Conservation (phyloP, 2,113 vertebrate species). For the Callionymus lyra region DNA sequence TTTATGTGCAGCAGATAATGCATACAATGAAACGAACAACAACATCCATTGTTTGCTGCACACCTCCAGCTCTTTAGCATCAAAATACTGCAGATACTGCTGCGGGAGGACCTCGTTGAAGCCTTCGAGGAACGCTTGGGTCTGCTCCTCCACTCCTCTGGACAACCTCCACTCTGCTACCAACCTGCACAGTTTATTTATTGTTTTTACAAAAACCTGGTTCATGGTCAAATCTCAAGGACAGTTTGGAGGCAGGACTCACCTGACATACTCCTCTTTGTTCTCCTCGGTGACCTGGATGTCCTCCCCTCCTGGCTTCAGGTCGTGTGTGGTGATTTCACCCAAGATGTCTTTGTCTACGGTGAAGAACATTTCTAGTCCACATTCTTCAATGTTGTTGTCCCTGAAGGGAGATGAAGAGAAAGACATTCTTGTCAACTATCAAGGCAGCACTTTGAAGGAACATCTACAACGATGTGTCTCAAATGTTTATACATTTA, state of each 20-base stretch:
- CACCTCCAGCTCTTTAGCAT: conserved; percentile 97
- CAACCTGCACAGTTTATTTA: conserved; percentile 62
- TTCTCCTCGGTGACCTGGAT: conserved; percentile 95
- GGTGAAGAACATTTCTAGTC: conserved; percentile 97
- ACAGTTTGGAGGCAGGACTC: conserved; percentile 1
- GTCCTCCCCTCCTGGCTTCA: conserved; percentile 88
- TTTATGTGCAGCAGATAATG: neutral
- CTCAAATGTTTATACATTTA: too few species aligned
- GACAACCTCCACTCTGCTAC: conserved; percentile 96
- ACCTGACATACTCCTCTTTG: conserved; percentile 98
- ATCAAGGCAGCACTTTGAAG: too few species aligned
- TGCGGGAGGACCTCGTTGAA: conserved; percentile 98
- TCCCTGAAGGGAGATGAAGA: conserved; percentile 28
- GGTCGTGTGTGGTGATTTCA: conserved; percentile 91
- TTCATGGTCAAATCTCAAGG: too few species aligned
- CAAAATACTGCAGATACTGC: conserved; percentile 96
- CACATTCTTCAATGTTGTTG: conserved; percentile 86
- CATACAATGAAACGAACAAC: too few species aligned
- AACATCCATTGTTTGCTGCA: neutral
- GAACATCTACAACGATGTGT: too few species aligned
- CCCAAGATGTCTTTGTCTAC: conserved; percentile 97
- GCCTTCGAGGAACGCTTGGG: conserved; percentile 94
- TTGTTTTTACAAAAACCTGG: too few species aligned
- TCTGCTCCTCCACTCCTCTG: conserved; percentile 93
- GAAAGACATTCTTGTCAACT: too few species aligned